A percentile compares a stretch with the other conserved stretches of the same genome.
phyloP scores from a whole-genome alignment of 2,113 vertebrate genomes.

The Dendrocopos noguchii region DNA sequence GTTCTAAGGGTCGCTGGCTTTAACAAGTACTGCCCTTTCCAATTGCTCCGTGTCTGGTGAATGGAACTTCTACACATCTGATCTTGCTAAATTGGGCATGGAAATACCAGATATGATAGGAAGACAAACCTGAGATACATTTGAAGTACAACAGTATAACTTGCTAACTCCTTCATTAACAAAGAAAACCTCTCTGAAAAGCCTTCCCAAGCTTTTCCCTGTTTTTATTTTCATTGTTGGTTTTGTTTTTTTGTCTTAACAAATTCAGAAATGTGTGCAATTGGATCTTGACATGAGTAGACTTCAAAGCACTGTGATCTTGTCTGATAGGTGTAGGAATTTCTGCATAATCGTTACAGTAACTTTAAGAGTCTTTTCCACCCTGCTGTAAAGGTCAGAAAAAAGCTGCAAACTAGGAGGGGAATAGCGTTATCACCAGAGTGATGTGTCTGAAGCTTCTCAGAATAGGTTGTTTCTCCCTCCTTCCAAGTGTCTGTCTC shows the following conservation, averaged over 20 bases:
- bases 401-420: conserved; percentile 78
- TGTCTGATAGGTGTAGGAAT: conserved; percentile 75
- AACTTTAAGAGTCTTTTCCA: conserved; percentile 77
- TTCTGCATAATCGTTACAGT: conserved; percentile 86
- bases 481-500: conserved; percentile 77
- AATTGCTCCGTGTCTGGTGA: conserved; percentile 47
- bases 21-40: conserved; percentile 61
- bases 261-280: conserved; percentile 78
- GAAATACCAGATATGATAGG: conserved; percentile 87
- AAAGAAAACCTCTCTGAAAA: conserved; percentile 82
- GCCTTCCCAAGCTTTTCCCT: conserved; percentile 76
- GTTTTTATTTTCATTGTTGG: conserved; percentile 33
- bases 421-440: conserved; percentile 73
- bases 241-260: conserved; percentile 65
- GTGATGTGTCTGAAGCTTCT: conserved; percentile 72
- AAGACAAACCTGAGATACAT: conserved; percentile 97
- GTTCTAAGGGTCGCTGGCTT: conserved; percentile 54
- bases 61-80: conserved; percentile 61
- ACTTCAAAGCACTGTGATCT: conserved; percentile 78
- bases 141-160: conserved; percentile 85
- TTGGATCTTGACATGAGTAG: conserved; percentile 75
- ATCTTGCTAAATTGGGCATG: conserved; percentile 62
- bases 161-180: conserved; percentile 78
- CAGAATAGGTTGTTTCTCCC: conserved; percentile 66
- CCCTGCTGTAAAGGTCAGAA: conserved; percentile 77